Evolutionary conservation across 2,113 vertebrate species (phyloP).

Genomic region (Rhynchopsitta pachyrhyncha): DNA sequence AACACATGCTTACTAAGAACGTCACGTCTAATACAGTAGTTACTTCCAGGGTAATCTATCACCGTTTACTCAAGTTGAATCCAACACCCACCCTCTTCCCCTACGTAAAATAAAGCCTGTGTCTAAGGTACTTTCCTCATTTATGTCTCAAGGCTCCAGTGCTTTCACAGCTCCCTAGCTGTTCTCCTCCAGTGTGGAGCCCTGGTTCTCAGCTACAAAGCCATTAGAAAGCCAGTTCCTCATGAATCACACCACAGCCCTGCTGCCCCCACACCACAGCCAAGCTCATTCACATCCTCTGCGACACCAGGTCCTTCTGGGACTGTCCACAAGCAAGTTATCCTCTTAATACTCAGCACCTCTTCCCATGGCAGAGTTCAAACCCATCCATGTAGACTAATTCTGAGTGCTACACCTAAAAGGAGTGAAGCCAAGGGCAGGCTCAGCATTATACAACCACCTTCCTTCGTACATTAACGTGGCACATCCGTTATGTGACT

Average conservation of each 20-base stretch:
- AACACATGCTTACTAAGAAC: background rate
- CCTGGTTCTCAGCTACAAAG: background rate
- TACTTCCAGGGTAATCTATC: background rate
- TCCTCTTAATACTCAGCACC: background rate
- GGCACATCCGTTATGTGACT: fast-evolving
- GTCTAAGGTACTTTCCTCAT: background rate
- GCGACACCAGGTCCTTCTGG: background rate
- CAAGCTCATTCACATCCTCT: background rate
- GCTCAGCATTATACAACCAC: background rate
- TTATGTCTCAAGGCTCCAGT: background rate
- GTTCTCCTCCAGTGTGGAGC: background rate
- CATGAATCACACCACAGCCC: fast-evolving
- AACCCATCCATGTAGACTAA: background rate
- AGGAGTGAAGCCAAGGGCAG: background rate
- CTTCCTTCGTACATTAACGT: fast-evolving
- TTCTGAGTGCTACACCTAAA: fast-evolving
- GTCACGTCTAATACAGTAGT: background rate
- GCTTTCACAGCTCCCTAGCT: background rate
- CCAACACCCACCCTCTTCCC: background rate
- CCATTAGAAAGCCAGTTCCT: background rate
- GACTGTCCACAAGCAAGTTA: background rate
- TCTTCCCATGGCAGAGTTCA: fast-evolving
- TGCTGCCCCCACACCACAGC: background rate
- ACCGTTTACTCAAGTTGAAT: background rate
- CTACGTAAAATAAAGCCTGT: background rate